phyloP scores from a whole-genome alignment of 1,140 invertebrate species.

The Hormaphis cornu region DNA sequence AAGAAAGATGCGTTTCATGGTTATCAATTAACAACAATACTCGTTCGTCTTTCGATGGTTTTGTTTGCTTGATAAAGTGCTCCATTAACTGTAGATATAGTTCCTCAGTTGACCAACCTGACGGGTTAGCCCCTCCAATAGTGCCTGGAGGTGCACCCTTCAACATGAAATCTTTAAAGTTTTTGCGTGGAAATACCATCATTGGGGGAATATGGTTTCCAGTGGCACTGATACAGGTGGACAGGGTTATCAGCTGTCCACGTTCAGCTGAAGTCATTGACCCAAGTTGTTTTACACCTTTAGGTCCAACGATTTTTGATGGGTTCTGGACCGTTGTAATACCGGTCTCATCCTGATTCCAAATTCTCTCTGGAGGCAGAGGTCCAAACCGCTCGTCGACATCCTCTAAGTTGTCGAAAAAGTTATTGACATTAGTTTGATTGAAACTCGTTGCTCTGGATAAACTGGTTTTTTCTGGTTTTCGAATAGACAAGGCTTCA shows the following conservation, averaged over 20 bases:
- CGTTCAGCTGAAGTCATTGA: conserved; percentile 38
- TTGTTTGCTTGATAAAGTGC: conserved; percentile 23
- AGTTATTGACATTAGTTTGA: conserved; percentile 32
- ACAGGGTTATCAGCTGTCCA: conserved; percentile 36
- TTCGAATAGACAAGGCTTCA: background rate
- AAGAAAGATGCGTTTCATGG: conserved; percentile 34
- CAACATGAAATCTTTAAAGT: conserved; percentile 43
- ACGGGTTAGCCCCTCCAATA: conserved; percentile 40
- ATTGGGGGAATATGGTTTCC: conserved; percentile 41
- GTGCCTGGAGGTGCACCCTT: conserved; percentile 41
- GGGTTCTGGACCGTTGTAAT: background rate
- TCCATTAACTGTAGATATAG: conserved; percentile 35
- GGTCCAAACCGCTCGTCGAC: no score
- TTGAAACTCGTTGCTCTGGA: conserved; percentile 37
- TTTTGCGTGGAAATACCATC: conserved; percentile 43
- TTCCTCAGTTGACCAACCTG: conserved; percentile 43
- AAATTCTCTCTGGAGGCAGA: conserved; percentile 23
- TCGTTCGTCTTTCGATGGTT: background rate
- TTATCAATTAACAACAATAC: conserved; percentile 34
- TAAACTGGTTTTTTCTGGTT: conserved; percentile 33
- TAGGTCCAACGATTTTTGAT: conserved; percentile 34
- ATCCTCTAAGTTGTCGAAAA: background rate
- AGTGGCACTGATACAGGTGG: conserved; percentile 40
- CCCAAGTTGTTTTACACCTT: conserved; percentile 39
- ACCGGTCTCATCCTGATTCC: conserved; percentile 30